Conservation (phyloP, 1,140 invertebrate genomes). For the Drosophila arawakana region DNA sequence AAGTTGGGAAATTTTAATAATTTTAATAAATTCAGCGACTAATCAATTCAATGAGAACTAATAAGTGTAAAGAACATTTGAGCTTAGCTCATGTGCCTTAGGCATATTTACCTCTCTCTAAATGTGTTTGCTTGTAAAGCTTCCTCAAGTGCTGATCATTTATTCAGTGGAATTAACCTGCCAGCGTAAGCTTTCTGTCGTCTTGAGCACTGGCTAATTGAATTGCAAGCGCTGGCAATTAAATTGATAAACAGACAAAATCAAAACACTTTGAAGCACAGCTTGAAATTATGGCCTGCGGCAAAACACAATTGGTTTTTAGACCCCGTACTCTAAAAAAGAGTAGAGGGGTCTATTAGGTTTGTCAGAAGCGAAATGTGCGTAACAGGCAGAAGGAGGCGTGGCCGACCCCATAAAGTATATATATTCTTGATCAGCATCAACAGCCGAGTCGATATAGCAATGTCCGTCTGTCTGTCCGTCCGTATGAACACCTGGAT, state of each 20-base stretch:
- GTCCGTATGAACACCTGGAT: too few relatives aligned
- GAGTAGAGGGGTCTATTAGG: too few relatives aligned
- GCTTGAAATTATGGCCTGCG: conserved; percentile 35
- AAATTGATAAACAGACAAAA: conserved; percentile 39
- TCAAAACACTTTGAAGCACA: conserved; percentile 46
- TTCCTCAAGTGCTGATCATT: conserved; percentile 13
- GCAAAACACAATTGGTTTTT: not conserved
- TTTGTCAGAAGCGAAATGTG: too few relatives aligned
- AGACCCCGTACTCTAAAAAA: too few relatives aligned
- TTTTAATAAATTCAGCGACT: not conserved
- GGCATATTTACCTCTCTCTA: too few relatives aligned
- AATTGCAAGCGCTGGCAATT: conserved; percentile 38
- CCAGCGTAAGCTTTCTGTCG: conserved; percentile 7
- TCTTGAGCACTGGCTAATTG: conserved; percentile 32
- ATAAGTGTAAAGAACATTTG: not conserved
- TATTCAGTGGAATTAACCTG: not conserved
- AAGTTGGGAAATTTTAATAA: not conserved
- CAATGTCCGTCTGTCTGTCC: too few relatives aligned
- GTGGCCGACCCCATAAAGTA: too few relatives aligned
- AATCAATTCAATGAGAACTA: not conserved
- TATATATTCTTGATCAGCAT: too few relatives aligned
- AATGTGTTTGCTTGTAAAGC: not conserved
- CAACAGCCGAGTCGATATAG: too few relatives aligned
- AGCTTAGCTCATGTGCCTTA: not conserved
- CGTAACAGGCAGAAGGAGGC: too few relatives aligned